Conservation (phyloP, 2,888 invertebrate species). For the Leucophora obtusa region DNA sequence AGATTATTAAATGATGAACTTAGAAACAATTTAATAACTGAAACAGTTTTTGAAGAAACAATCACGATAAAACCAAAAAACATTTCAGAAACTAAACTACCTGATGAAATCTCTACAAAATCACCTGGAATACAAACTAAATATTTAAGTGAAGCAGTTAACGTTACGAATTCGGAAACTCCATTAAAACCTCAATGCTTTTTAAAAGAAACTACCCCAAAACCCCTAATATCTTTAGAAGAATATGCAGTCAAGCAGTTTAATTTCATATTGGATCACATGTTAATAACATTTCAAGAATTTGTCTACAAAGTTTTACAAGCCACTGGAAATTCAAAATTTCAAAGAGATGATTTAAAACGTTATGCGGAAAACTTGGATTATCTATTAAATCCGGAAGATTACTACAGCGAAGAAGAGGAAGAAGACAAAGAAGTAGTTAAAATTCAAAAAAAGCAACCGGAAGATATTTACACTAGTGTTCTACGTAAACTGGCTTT, state of each 20-base stretch:
- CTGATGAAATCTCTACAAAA: too few species aligned
- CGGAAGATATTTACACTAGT: slow-evolving; percentile 20
- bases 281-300: slow-evolving; percentile 42
- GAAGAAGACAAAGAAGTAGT: not conserved
- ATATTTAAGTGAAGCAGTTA: not conserved
- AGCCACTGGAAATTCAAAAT: slow-evolving; percentile 17
- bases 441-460: not conserved
- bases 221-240: slow-evolving; percentile 14
- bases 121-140: not conserved
- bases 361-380: slow-evolving; percentile 46
- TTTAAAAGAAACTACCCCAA: not conserved
- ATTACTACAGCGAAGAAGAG: slow-evolving; percentile 26
- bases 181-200: not conserved
- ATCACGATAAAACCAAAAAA: not conserved
- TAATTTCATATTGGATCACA: slow-evolving; percentile 55
- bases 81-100: too few species aligned
- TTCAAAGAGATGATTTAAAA: slow-evolving; percentile 42
- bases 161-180: not conserved
- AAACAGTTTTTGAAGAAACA: not conserved
- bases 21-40: too few species aligned
- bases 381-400: slow-evolving; percentile 3
- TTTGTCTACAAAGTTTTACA: slow-evolving; percentile 49
- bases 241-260: slow-evolving; percentile 55
- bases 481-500: slow-evolving; percentile 24
- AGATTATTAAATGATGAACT: not conserved